A percentile compares a stretch with the other conserved stretches of the same genome.
phyloP scores from a whole-genome alignment of 1,140 invertebrate genomes.

The Colletes gigas region DNA sequence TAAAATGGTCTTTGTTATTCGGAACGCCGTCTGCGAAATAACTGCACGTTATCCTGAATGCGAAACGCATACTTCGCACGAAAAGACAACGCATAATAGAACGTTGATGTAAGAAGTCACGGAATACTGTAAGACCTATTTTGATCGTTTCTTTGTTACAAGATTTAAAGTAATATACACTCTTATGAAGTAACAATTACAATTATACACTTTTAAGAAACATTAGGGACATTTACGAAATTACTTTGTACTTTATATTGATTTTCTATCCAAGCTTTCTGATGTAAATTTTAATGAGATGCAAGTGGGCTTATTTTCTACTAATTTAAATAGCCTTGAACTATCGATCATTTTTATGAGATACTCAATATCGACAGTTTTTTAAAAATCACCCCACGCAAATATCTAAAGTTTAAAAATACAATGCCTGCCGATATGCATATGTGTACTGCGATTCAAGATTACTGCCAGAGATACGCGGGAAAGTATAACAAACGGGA shows the following conservation, averaged over 20 bases:
- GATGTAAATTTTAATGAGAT: no score
- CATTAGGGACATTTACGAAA: no score
- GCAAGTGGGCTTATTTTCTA: no score
- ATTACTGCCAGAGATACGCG: conserved; percentile 9
- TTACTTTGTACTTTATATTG: no score
- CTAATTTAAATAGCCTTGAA: no score
- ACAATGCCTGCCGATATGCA: no score
- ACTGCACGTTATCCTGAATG: conserved; percentile 1
- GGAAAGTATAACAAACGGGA: not conserved
- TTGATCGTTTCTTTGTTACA: not conserved
- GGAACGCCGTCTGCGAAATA: conserved; percentile 5
- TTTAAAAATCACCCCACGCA: no score
- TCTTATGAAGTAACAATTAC: not conserved
- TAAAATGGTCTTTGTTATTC: conserved; percentile 34
- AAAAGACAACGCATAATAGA: not conserved
- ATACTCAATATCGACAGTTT: no score
- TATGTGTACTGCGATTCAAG: not conserved
- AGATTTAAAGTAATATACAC: not conserved
- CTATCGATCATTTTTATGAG: no score
- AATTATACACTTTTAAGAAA: no score
- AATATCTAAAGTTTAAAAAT: no score
- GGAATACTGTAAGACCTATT: not conserved
- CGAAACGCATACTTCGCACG: not conserved
- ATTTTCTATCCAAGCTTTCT: no score
- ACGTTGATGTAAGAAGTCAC: not conserved